Evolutionary conservation across 2,797 vertebrate species (phyloP), one percentile per base, ranked within the genome.

Genomic region (Garrulus glandarius): DNA sequence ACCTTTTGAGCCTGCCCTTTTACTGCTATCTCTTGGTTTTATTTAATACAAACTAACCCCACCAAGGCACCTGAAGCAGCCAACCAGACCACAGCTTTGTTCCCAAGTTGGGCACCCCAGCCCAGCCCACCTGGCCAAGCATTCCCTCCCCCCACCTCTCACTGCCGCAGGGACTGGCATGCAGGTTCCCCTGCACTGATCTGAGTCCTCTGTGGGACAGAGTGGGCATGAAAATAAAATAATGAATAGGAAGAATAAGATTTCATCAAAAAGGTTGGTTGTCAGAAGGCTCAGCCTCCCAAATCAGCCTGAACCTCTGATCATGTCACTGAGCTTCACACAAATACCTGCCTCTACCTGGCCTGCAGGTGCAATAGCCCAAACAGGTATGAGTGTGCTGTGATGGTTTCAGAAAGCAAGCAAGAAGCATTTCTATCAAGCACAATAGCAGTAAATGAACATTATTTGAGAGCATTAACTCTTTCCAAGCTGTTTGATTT

Each of bases 161-260:
- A 23, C 4, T 5, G 52, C 22, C 11, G 3, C 1, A 0, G n/a
- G 26, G 43, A 70, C 15, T 1, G 1, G 11, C 57, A n/a, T 0
- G 0, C 1, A 13, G n/a, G 12, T 24, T 80, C 16, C 43, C 30
- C 53, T 0, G 0, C 2, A 1, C 24, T 82, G 19, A 37, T 57
- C 55, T 65, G 55, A 3, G 4, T 34, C 37, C 34, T 80, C 32
- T 3, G 1, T 3, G 1, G 34, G 43, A 29, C 17, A 56, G 10
- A 22, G 9, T 11, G 11, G 39, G 10, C n/a, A 29, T 24, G 43
- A 84, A 87, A 83, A 63, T 52, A 76, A 65, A 87, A 60, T 41
- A 19, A 27, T 36, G 9, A 55, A 14, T 6, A 67, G 11, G 32
- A 91, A 56, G 14, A 69, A 19, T 14, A 59, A 43, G 34, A 82